Percentiles rank a stretch among this genome's conserved stretches.
phyloP scores from a whole-genome alignment of 2,888 invertebrate genomes.

The Mythimna lalbum region DNA sequence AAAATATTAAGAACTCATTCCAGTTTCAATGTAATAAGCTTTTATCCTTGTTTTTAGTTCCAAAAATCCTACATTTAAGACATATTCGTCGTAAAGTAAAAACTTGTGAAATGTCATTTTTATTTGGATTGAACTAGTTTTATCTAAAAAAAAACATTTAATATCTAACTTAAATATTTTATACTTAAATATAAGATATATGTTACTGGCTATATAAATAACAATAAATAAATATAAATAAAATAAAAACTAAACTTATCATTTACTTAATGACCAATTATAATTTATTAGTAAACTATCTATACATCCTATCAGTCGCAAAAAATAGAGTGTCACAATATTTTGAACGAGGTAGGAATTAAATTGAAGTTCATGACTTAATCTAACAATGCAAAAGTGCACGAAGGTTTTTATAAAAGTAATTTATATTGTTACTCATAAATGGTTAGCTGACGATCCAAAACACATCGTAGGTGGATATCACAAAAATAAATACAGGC shows the following conservation, averaged over 20 bases:
- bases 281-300: conserved; percentile 3
- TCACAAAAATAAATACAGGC: conserved; percentile 20
- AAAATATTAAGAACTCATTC: conserved; percentile 30
- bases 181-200: conserved; percentile 12
- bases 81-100: neutral
- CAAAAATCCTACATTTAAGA: neutral
- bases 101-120: neutral
- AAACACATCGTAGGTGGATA: conserved; percentile 32
- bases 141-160: conserved; percentile 2
- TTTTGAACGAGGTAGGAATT: conserved; percentile 36
- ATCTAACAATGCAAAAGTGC: conserved; percentile 9
- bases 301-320: conserved; percentile 25
- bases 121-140: conserved; percentile 9
- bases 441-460: conserved; percentile 7
- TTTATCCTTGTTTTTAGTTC: neutral
- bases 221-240: neutral
- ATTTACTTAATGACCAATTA: conserved; percentile 26
- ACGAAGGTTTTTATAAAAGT: neutral
- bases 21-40: conserved; percentile 7
- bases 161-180: conserved; percentile 10
- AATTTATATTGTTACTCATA: neutral
- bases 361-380: conserved; percentile 17
- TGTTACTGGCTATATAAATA: conserved; percentile 31
- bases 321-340: conserved; percentile 40
- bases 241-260: neutral